These are phyloP conservation scores for Pteropus rufus DNA, from an alignment of 2,797 vertebrate species.

Conservation along the genomic window DNA sequence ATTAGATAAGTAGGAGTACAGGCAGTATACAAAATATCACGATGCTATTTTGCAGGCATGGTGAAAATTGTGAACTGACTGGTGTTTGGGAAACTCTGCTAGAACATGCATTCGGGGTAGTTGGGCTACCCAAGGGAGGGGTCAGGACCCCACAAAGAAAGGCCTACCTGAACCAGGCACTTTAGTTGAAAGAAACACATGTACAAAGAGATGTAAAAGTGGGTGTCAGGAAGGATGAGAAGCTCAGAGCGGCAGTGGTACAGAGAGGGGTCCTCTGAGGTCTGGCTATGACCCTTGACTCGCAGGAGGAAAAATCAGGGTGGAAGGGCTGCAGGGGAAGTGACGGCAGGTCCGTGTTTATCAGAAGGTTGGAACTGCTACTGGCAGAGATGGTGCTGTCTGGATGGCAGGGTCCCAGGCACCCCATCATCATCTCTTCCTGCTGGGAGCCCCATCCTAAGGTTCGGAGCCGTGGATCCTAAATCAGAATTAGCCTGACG, in stretches of 20 bases:
- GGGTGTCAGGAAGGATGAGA: neutral
- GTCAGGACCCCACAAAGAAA: neutral
- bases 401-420: neutral
- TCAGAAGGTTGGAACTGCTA: neutral
- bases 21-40: fast-evolving
- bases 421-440: neutral
- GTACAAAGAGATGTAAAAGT: neutral
- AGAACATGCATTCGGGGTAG: neutral
- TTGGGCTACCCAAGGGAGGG: neutral
- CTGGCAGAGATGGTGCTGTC: neutral
- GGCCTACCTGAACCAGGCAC: neutral
- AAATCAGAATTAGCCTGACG: constrained; percentile 47
- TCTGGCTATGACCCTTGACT: neutral
- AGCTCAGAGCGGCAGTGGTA: neutral
- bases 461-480: neutral
- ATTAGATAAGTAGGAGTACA: neutral
- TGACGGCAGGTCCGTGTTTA: neutral
- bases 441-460: neutral
- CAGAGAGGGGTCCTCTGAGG: neutral
- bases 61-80: neutral
- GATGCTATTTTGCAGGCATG: neutral
- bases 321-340: neutral
- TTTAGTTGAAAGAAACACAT: neutral
- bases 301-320: neutral
- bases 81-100: neutral